A percentile compares a stretch with the other conserved stretches of the same genome.
Conservation (phyloP, 2,888 invertebrate species). For the Temnothorax rugatulus region DNA sequence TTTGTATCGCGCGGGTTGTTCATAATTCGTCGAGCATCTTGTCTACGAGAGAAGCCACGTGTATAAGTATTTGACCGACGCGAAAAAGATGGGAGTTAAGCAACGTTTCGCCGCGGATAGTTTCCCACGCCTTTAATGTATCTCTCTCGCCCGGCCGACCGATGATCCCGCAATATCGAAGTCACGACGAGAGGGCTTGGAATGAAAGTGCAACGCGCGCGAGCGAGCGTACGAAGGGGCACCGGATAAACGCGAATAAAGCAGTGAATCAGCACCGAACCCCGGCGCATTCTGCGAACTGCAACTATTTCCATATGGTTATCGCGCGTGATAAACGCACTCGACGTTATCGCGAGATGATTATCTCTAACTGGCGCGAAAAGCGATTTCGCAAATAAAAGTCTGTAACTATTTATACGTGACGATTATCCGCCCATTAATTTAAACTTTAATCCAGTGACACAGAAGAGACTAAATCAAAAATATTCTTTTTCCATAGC, state of each 20-base stretch:
- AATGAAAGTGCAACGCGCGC: slow-evolving; percentile 47
- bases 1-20: not conserved
- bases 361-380: not conserved
- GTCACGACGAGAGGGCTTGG: slow-evolving; percentile 47
- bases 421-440: not conserved
- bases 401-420: not conserved
- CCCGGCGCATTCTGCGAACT: slow-evolving; percentile 13
- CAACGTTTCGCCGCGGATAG: slow-evolving; percentile 28
- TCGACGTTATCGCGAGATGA: not conserved
- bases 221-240: slow-evolving; percentile 38
- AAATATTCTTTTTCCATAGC: not conserved
- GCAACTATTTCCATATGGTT: slow-evolving; percentile 39
- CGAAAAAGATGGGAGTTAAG: slow-evolving; percentile 41
- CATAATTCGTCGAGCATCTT: not conserved
- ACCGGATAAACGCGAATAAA: slow-evolving; percentile 54
- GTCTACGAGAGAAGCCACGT: not conserved
- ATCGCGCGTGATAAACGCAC: not conserved
- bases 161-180: slow-evolving; percentile 56
- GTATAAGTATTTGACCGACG: slow-evolving; percentile 1
- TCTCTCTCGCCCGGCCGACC: slow-evolving; percentile 35
- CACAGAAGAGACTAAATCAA: not conserved
- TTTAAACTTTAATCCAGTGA: not conserved
- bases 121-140: slow-evolving; percentile 51
- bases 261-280: slow-evolving; percentile 41
- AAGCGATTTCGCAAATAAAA: not conserved